Evolutionary conservation across 2,113 vertebrate species (phyloP).

Genomic region (Forbesichthys agassizii): DNA sequence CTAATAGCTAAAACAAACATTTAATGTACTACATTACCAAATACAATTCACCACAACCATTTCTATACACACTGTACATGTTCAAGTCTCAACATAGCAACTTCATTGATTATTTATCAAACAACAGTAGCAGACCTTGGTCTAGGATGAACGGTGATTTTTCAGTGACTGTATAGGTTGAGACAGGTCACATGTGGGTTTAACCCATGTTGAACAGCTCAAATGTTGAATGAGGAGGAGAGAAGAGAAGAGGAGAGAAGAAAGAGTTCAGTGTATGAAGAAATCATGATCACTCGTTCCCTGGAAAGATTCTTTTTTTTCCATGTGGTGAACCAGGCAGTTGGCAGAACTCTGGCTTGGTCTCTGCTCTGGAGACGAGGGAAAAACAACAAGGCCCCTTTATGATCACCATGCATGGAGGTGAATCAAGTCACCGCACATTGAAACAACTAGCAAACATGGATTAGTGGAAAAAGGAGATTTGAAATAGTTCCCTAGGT

Average conservation of each 20-base stretch:
- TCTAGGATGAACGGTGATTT: too few relatives aligned
- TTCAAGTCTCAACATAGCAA: too few relatives aligned
- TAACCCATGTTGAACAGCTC: too few relatives aligned
- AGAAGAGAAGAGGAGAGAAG: background rate
- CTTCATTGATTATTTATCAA: too few relatives aligned
- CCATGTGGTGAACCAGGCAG: conserved; percentile 41
- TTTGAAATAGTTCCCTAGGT: conserved; percentile 22
- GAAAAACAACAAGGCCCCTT: conserved; percentile 23
- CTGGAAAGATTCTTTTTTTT: conserved; percentile 35
- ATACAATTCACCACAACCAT: too few relatives aligned
- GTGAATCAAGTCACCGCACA: conserved; percentile 29
- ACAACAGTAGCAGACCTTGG: too few relatives aligned
- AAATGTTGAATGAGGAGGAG: conserved; percentile 10
- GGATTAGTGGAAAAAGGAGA: background rate
- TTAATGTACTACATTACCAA: too few relatives aligned
- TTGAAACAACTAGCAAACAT: background rate
- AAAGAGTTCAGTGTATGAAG: background rate
- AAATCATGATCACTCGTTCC: background rate
- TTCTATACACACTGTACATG: too few relatives aligned
- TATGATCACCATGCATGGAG: conserved; percentile 27
- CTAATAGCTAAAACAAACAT: too few relatives aligned
- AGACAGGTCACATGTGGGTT: too few relatives aligned
- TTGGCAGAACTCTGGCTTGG: conserved; percentile 33
- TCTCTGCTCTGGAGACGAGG: conserved; percentile 35
- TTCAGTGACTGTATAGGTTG: too few relatives aligned